Percentiles rank a stretch among this genome's conserved stretches.
phyloP scores from a whole-genome alignment of 53 echinoderm and acorn worm species.

The Henricia sp. region DNA sequence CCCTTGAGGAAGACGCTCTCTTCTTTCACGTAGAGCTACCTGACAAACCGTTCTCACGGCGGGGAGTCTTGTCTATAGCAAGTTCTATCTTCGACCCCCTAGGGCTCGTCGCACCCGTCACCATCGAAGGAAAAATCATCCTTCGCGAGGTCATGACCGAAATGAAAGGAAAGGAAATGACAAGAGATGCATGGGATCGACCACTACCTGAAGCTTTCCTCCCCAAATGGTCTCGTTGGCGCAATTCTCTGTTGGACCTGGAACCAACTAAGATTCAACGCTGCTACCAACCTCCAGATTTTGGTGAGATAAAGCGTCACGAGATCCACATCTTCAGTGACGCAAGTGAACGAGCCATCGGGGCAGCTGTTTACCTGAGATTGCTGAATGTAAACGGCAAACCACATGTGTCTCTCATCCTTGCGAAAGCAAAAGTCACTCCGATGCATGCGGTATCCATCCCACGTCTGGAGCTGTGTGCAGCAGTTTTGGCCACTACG shows the following conservation, averaged over 20 bases:
- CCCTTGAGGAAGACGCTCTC: slow-evolving; percentile 25
- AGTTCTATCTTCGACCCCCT: slow-evolving; percentile 59
- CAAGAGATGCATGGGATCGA: slow-evolving; percentile 21
- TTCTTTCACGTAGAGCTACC: slow-evolving; percentile 13
- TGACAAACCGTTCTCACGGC: slow-evolving; percentile 42
- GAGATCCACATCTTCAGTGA: slow-evolving; percentile 56
- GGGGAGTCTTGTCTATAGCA: slow-evolving; percentile 38
- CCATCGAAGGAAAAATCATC: slow-evolving; percentile 10
- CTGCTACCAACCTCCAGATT: slow-evolving; percentile 28
- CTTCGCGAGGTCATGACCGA: slow-evolving; percentile 27
- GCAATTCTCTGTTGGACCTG: slow-evolving; percentile 15
- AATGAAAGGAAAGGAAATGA: neutral
- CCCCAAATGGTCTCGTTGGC: slow-evolving; percentile 23
- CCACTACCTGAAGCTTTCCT: slow-evolving; percentile 31
- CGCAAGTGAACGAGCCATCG: slow-evolving; percentile 58
- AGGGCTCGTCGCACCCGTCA: slow-evolving; percentile 34
- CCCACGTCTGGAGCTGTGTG: slow-evolving; percentile 67
- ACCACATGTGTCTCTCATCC: slow-evolving; percentile 32
- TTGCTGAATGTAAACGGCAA: neutral
- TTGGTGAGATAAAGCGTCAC: neutral
- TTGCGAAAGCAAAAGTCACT: neutral
- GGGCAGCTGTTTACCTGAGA: slow-evolving; percentile 52
- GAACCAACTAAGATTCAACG: neutral
- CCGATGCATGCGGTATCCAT: slow-evolving; percentile 24
- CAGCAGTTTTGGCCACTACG: too few species aligned